These are phyloP conservation scores for Tiliqua scincoides DNA, from an alignment of 2,113 vertebrate genomes.

Conservation along the genomic window DNA sequence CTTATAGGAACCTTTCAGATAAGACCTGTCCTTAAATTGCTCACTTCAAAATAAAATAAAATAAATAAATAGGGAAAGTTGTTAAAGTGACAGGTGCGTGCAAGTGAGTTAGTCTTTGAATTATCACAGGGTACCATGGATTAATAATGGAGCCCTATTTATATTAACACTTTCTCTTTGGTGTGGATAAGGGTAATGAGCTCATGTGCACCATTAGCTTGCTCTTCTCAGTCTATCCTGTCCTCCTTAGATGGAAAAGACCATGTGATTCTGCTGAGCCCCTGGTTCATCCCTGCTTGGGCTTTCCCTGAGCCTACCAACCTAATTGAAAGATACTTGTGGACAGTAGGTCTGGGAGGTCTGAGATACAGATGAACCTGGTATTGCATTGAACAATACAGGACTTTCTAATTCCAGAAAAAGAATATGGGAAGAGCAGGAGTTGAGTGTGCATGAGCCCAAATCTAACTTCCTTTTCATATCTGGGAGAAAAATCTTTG, in stretches of 20 bases:
- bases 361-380: neutral
- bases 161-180: neutral
- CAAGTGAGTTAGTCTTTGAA: neutral
- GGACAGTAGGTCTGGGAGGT: neutral
- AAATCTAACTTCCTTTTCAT: neutral
- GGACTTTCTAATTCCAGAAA: neutral
- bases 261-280: neutral
- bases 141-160: neutral
- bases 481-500: neutral
- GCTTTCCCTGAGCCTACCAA: neutral
- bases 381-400: neutral
- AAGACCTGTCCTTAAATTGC: conserved; percentile 5
- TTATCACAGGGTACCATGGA: conserved; percentile 34
- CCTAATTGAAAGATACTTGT: neutral
- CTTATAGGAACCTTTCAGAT: conserved; percentile 1
- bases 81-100: conserved; percentile 9
- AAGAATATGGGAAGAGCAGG: neutral
- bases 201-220: neutral
- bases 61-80: neutral
- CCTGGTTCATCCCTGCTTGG: neutral
- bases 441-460: neutral
- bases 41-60: neutral
- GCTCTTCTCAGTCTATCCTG: neutral
- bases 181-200: neutral
- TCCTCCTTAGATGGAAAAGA: neutral